Evolutionary conservation across 2,888 invertebrate species (phyloP).

Genomic region (Napeogenes sylphis): DNA sequence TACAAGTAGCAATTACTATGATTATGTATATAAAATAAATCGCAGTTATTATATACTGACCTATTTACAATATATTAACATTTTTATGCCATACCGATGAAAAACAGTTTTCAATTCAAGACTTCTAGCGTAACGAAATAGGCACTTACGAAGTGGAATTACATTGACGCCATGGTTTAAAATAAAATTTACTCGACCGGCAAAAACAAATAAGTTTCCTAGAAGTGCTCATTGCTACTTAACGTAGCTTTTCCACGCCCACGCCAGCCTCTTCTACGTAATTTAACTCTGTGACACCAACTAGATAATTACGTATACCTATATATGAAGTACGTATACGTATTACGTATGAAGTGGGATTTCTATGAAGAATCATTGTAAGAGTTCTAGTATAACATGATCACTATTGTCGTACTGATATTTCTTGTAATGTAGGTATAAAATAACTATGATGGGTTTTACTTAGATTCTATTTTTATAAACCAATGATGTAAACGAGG

Average conservation of each 20-base stretch:
- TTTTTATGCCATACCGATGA: neutral
- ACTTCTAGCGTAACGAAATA: neutral
- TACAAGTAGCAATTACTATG: conserved; percentile 15
- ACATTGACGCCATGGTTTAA: conserved; percentile 14
- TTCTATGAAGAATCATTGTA: neutral
- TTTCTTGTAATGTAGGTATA: too few relatives aligned
- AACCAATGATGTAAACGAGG: too few relatives aligned
- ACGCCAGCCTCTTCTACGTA: conserved; percentile 22
- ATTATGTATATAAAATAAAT: conserved; percentile 14
- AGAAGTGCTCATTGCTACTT: conserved; percentile 58
- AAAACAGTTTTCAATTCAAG: too few relatives aligned
- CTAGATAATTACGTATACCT: conserved; percentile 2
- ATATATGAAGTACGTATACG: too few relatives aligned
- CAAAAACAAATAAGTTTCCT: conserved; percentile 56
- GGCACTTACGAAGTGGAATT: neutral
- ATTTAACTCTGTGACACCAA: conserved; percentile 21
- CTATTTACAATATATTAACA: conserved; percentile 6
- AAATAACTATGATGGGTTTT: too few relatives aligned
- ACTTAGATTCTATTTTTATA: too few relatives aligned
- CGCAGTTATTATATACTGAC: conserved; percentile 7
- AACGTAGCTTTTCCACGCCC: conserved; percentile 26
- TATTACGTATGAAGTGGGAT: neutral
- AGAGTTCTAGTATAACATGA: neutral
- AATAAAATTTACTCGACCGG: conserved; percentile 47
- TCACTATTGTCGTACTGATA: too few relatives aligned